A percentile compares a stretch with the other conserved stretches of the same genome.
Evolutionary conservation across 2,113 vertebrate species (phyloP).

Genomic region (Lagopus leucura): DNA sequence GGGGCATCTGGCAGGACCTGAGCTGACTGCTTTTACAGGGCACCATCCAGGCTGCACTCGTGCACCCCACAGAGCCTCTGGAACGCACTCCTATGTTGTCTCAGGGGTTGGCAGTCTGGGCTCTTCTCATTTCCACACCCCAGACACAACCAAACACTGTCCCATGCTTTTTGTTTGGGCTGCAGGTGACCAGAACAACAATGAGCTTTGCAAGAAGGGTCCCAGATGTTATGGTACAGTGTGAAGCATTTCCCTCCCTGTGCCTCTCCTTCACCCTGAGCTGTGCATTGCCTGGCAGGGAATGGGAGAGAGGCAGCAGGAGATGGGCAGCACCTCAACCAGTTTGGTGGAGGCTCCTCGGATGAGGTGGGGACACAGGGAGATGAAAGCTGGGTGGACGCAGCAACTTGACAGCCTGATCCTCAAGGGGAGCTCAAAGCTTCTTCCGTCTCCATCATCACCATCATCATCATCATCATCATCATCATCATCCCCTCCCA

Average conservation of each 20-base stretch:
- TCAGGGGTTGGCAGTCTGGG: neutral
- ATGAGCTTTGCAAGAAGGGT: neutral
- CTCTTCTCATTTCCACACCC: neutral
- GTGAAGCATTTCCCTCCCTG: neutral
- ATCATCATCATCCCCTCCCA: neutral
- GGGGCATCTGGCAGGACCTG: neutral
- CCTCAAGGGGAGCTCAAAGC: neutral
- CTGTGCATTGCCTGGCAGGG: neutral
- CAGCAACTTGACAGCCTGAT: neutral
- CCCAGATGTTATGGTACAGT: neutral
- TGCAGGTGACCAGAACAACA: neutral
- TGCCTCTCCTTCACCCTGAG: neutral
- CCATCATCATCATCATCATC: neutral
- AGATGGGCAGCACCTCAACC: neutral
- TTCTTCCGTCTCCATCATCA: neutral
- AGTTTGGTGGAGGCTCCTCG: neutral
- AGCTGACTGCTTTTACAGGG: neutral
- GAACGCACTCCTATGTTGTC: neutral
- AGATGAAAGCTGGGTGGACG: neutral
- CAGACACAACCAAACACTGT: neutral
- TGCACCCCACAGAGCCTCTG: neutral
- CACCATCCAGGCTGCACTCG: neutral
- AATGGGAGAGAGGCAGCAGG: neutral
- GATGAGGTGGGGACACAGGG: neutral
- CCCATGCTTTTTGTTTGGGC: neutral